Percentiles rank a stretch among this genome's conserved stretches.
phyloP scores from a whole-genome alignment of 2,888 invertebrate species.

The Hypsopygia costalis region DNA sequence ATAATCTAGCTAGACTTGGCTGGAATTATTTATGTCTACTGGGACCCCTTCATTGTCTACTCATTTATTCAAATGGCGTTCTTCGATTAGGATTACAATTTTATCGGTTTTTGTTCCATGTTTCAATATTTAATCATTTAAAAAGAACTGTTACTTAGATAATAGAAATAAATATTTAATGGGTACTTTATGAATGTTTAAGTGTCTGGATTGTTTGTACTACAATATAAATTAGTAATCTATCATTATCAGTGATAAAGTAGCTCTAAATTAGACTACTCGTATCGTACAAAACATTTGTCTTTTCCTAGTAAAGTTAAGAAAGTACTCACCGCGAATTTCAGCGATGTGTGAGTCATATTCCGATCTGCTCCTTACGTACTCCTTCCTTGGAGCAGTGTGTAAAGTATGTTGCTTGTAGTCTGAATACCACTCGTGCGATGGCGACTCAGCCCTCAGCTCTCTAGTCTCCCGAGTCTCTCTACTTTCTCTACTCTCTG shows the following conservation, averaged over 20 bases:
- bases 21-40: background rate
- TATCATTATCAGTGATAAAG: no score
- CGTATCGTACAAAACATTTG: no score
- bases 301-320: no score
- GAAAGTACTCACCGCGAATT: slow-evolving; percentile 86
- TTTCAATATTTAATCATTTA: no score
- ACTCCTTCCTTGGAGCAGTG: slow-evolving; percentile 85
- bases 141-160: no score
- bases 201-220: no score
- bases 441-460: slow-evolving; percentile 61
- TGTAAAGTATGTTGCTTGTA: slow-evolving; percentile 80
- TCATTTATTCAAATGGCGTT: no score
- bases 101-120: background rate
- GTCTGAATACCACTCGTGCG: slow-evolving; percentile 71
- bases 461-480: slow-evolving; percentile 35
- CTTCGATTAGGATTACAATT: no score
- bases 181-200: background rate
- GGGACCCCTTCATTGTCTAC: background rate
- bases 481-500: slow-evolving; percentile 42
- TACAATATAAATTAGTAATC: no score
- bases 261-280: no score
- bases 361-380: slow-evolving; percentile 88
- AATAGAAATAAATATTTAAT: no score
- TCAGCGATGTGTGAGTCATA: slow-evolving; percentile 93
- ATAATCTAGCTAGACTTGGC: background rate